Evolutionary conservation across 2,888 invertebrate genomes (phyloP).

Genomic region (Sarcophaga subvicina): DNA sequence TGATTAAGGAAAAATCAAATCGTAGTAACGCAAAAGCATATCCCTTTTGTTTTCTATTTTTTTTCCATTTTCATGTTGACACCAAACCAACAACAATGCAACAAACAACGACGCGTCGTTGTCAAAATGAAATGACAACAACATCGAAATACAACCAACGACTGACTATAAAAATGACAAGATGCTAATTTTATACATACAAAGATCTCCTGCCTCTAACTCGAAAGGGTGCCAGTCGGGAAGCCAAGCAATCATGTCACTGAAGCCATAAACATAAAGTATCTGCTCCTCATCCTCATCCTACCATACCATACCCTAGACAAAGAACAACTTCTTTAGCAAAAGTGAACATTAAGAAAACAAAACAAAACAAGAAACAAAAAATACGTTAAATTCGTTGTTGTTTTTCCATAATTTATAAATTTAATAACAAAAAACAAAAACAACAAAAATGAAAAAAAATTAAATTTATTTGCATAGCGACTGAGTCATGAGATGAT

Average conservation of each 20-base stretch:
- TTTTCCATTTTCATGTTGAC: constrained; percentile 28
- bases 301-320: constrained; percentile 14
- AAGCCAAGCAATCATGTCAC: constrained; percentile 27
- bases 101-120: constrained; percentile 30
- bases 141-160: constrained; percentile 50
- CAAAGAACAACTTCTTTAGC: constrained; percentile 50
- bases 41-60: not conserved
- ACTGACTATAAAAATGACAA: constrained; percentile 59
- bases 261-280: constrained; percentile 41
- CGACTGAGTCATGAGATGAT: constrained; percentile 27
- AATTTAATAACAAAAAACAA: constrained; percentile 9
- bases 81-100: constrained; percentile 24
- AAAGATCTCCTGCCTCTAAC: constrained; percentile 30
- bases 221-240: constrained; percentile 34
- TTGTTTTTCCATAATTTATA: constrained; percentile 50
- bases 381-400: not conserved
- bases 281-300: constrained; percentile 2
- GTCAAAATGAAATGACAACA: constrained; percentile 50
- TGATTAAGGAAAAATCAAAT: constrained; percentile 57
- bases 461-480: constrained; percentile 19
- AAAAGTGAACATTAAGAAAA: constrained; percentile 35
- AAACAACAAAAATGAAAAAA: not conserved
- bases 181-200: constrained; percentile 68
- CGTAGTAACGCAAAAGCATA: constrained; percentile 35
- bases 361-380: constrained; percentile 35